phyloP scores from a whole-genome alignment of 2,797 vertebrate genomes.

The Chelmon rostratus region DNA sequence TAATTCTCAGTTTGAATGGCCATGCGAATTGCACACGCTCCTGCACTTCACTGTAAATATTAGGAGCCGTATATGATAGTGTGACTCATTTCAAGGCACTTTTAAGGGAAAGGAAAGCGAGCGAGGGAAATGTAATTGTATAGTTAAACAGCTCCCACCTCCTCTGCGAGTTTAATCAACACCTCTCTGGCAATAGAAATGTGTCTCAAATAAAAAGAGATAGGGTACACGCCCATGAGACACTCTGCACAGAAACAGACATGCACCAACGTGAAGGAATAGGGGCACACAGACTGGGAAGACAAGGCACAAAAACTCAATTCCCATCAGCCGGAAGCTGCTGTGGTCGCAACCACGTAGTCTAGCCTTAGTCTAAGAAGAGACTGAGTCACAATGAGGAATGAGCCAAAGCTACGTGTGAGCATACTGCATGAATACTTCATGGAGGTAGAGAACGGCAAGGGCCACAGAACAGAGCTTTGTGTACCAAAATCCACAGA shows the following conservation, averaged over 20 bases:
- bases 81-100: slow-evolving; percentile 10
- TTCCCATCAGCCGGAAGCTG: slow-evolving; percentile 48
- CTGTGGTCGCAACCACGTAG: slow-evolving; percentile 49
- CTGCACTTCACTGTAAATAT: slow-evolving; percentile 1
- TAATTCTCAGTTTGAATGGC: neutral
- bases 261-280: slow-evolving; percentile 58
- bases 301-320: slow-evolving; percentile 36
- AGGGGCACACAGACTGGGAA: slow-evolving; percentile 41
- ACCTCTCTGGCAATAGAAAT: slow-evolving; percentile 29
- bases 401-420: slow-evolving; percentile 1
- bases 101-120: neutral
- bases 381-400: slow-evolving; percentile 40
- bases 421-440: slow-evolving; percentile 51
- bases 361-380: slow-evolving; percentile 26
- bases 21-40: slow-evolving; percentile 6
- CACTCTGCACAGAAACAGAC: slow-evolving; percentile 19
- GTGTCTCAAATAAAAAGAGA: slow-evolving; percentile 38
- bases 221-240: slow-evolving; percentile 22
- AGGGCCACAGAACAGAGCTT: slow-evolving; percentile 6
- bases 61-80: neutral
- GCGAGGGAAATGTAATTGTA: slow-evolving; percentile 20
- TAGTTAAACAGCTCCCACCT: slow-evolving; percentile 30
- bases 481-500: slow-evolving; percentile 21
- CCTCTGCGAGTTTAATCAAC: slow-evolving; percentile 34
- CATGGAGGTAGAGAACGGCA: slow-evolving; percentile 23